Conservation (phyloP, 2,797 vertebrate species). For the Chaetodon trifasciatus region DNA sequence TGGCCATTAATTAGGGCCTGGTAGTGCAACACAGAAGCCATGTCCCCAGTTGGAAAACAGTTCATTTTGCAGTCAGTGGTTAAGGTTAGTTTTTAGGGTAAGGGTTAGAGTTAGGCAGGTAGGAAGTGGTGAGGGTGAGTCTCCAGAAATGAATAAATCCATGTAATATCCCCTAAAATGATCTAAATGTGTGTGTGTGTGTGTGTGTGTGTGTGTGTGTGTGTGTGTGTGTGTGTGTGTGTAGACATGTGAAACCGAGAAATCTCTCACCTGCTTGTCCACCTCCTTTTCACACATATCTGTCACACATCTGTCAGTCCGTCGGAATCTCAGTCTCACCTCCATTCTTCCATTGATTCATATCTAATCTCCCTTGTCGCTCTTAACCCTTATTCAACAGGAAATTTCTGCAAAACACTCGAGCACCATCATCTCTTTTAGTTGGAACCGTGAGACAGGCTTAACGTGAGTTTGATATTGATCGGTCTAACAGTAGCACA, state of each 20-base stretch:
- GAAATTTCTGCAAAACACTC: conserved; percentile 22
- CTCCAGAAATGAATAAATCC: too few relatives aligned
- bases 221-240: background rate
- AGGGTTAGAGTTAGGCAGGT: too few relatives aligned
- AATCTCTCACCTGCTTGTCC: conserved; percentile 31
- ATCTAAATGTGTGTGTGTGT: background rate
- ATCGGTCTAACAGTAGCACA: conserved; percentile 46
- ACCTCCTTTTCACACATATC: conserved; percentile 28
- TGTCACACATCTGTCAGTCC: conserved; percentile 23
- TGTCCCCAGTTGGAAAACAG: too few relatives aligned
- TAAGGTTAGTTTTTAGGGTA: too few relatives aligned
- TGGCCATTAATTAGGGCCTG: too few relatives aligned
- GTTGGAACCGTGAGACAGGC: conserved; percentile 38
- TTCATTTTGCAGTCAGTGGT: too few relatives aligned
- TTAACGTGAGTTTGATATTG: conserved; percentile 52
- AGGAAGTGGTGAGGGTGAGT: too few relatives aligned
- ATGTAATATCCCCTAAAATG: too few relatives aligned
- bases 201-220: background rate
- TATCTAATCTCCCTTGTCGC: conserved; percentile 32
- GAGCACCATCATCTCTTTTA: conserved; percentile 39
- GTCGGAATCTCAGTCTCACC: conserved; percentile 18
- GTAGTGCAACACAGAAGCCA: too few relatives aligned
- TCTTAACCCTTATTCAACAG: conserved; percentile 21
- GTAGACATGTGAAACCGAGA: conserved; percentile 20
- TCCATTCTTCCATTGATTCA: conserved; percentile 13